Conservation (phyloP, 1,140 invertebrate species). For the Drosophila equinoxialis region DNA sequence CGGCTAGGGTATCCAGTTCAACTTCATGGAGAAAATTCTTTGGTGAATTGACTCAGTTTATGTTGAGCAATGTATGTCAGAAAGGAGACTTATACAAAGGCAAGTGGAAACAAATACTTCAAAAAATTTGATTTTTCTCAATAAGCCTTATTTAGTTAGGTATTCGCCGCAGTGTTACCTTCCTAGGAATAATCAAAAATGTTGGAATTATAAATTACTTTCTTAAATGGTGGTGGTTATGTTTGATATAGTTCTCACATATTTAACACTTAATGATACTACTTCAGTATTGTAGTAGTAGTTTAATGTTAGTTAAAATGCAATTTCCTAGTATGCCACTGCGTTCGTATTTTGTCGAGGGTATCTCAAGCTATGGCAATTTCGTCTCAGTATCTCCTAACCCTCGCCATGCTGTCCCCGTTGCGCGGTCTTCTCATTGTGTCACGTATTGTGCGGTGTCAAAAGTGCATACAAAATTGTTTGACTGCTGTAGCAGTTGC, state of each 20-base stretch:
- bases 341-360: conserved; percentile 27
- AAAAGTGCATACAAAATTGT: conserved; percentile 71
- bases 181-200: not conserved
- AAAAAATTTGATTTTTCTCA: not conserved
- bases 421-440: conserved; percentile 48
- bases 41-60: not conserved
- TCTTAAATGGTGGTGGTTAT: no score
- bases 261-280: not conserved
- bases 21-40: not conserved
- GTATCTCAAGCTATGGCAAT: conserved; percentile 20
- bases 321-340: conserved; percentile 16
- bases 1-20: not conserved
- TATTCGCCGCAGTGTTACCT: not conserved
- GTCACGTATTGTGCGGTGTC: conserved; percentile 70
- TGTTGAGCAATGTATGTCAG: conserved; percentile 8
- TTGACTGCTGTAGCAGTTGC: conserved; percentile 42
- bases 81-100: not conserved
- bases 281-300: not conserved
- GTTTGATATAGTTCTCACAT: no score
- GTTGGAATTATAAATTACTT: not conserved
- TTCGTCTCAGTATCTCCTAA: not conserved
- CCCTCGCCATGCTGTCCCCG: not conserved
- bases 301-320: not conserved
- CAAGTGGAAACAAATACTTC: not conserved
- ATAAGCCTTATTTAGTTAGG: no score